Evolutionary conservation across 37 sponge, comb jelly and placozoan species (phyloP).

Genomic region (Mnemiopsis leidyi): DNA sequence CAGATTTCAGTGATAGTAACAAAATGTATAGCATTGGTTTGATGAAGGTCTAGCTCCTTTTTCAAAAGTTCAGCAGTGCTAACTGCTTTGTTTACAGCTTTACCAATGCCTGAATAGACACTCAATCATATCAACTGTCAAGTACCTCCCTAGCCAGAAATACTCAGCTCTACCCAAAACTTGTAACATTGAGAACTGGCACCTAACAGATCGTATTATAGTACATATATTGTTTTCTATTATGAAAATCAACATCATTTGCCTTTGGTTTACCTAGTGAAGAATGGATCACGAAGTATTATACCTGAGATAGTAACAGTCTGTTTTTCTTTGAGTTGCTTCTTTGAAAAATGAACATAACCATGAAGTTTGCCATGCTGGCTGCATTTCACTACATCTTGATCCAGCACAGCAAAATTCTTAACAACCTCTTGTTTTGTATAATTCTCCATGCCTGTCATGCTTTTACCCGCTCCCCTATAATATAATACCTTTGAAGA

Average conservation of each 20-base stretch:
- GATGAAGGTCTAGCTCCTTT: not conserved
- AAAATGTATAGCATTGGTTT: constrained; percentile 38
- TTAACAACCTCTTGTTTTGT: constrained; percentile 19
- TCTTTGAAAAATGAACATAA: constrained; percentile 39
- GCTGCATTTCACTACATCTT: constrained; percentile 38
- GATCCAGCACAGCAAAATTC: not conserved
- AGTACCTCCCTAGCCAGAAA: too few relatives aligned
- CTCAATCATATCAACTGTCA: too few relatives aligned
- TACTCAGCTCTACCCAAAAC: too few relatives aligned
- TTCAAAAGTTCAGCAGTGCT: constrained; percentile 54
- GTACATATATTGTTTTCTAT: too few relatives aligned
- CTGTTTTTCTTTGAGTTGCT: constrained; percentile 20
- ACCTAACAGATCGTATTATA: too few relatives aligned
- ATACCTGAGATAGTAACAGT: constrained; percentile 53
- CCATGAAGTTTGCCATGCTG: constrained; percentile 52
- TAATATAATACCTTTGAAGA: too few relatives aligned
- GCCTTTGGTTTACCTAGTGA: too few relatives aligned
- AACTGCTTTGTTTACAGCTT: constrained; percentile 44
- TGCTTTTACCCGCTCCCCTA: not conserved
- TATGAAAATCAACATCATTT: too few relatives aligned
- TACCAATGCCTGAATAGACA: constrained; percentile 29
- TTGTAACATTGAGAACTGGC: too few relatives aligned
- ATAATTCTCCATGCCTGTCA: constrained; percentile 46
- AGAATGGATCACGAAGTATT: too few relatives aligned
- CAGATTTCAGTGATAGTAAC: constrained; percentile 37